These are phyloP conservation scores for Himalopsyche anomala DNA, from an alignment of 2,888 invertebrate species.

Conservation along the genomic window DNA sequence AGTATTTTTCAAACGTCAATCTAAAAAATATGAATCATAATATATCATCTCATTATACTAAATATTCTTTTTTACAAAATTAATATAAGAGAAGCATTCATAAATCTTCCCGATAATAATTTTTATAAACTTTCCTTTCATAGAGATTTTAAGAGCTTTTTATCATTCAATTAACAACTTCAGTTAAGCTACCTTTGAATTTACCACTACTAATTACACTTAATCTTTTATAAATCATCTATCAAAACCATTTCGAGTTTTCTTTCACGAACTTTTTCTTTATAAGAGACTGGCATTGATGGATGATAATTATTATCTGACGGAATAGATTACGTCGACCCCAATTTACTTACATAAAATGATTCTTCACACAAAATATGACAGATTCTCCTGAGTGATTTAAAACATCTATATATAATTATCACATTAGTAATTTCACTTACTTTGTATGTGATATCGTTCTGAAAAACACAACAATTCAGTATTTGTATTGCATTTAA, in stretches of 20 bases:
- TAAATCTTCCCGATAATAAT: too few species aligned
- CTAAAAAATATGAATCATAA: too few species aligned
- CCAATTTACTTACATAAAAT: background rate
- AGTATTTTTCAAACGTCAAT: too few species aligned
- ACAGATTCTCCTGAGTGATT: background rate
- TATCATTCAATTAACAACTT: constrained; percentile 22
- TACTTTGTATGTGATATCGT: too few species aligned
- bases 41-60: too few species aligned
- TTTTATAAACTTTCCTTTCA: too few species aligned
- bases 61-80: too few species aligned
- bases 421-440: too few species aligned
- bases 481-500: too few species aligned
- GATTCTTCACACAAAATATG: background rate
- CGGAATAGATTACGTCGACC: constrained; percentile 13
- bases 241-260: constrained; percentile 1
- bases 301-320: constrained; percentile 25
- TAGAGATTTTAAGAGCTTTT: background rate
- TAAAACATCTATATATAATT: background rate
- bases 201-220: constrained; percentile 23
- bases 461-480: too few species aligned
- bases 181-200: background rate
- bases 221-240: constrained; percentile 37
- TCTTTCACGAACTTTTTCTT: constrained; percentile 1
- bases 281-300: constrained; percentile 18
- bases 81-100: too few species aligned